A percentile compares a stretch with the other conserved stretches of the same genome.
These are phyloP conservation scores for Drosophila eohydei DNA, from an alignment of 2,888 invertebrate species.

Conservation along the genomic window DNA sequence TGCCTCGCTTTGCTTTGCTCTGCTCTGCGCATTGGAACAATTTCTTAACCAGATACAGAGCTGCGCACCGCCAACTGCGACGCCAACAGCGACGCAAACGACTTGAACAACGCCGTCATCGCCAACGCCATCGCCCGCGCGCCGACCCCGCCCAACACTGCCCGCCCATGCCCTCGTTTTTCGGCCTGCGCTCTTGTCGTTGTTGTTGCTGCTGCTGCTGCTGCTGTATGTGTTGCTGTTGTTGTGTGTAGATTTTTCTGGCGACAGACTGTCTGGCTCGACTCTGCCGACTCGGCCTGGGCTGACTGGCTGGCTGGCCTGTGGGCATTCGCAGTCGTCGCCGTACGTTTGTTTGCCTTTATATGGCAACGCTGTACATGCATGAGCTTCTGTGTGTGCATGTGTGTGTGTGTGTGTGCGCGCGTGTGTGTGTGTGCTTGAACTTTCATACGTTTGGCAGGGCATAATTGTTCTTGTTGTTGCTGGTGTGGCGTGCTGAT, in stretches of 20 bases:
- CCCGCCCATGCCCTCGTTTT: slow-evolving; percentile 51
- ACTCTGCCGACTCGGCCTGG: slow-evolving; percentile 51
- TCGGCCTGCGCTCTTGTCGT: slow-evolving; percentile 49
- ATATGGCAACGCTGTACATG: slow-evolving; percentile 56
- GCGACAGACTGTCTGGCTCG: slow-evolving; percentile 69
- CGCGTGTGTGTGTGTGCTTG: slow-evolving; percentile 55
- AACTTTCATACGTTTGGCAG: slow-evolving; percentile 66
- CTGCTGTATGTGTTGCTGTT: slow-evolving; percentile 29
- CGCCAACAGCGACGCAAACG: slow-evolving; percentile 54
- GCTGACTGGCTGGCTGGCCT: slow-evolving; percentile 61
- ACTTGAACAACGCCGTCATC: slow-evolving; percentile 50
- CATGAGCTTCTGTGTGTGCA: slow-evolving; percentile 14
- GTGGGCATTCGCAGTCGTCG: slow-evolving; percentile 27
- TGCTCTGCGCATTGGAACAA: slow-evolving; percentile 53
- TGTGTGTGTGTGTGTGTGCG: slow-evolving; percentile 48
- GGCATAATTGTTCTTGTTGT: slow-evolving; percentile 58
- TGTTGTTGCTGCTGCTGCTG: slow-evolving; percentile 5
- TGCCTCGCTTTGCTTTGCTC: slow-evolving; percentile 34
- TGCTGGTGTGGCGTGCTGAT: slow-evolving; percentile 66
- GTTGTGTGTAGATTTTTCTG: slow-evolving; percentile 65
- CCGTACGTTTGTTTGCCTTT: slow-evolving; percentile 58
- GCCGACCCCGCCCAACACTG: slow-evolving; percentile 25
- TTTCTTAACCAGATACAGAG: slow-evolving; percentile 61
- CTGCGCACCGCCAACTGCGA: slow-evolving; percentile 47
- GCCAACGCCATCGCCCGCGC: slow-evolving; percentile 34